Evolutionary conservation across 2,113 vertebrate species (phyloP).

Genomic region (Amia ocellicauda): DNA sequence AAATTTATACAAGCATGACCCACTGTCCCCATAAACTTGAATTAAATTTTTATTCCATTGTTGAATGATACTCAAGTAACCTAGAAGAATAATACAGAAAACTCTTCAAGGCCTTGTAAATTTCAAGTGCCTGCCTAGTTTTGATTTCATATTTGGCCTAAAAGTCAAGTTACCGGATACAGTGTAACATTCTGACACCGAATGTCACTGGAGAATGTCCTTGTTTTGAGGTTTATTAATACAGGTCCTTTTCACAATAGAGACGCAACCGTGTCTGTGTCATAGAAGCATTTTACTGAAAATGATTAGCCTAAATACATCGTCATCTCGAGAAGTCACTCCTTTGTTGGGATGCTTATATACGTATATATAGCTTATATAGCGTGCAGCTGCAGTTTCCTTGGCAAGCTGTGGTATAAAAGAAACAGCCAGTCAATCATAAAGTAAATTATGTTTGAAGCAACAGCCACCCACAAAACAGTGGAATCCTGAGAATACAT

Average conservation of each 20-base stretch:
- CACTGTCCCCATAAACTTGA: conserved; percentile 46
- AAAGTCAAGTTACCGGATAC: background rate
- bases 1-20: conserved; percentile 50
- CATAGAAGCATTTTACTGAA: background rate
- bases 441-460: no score
- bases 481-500: no score
- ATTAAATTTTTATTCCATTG: conserved; percentile 46
- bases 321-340: no score
- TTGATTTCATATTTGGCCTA: background rate
- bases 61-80: conserved; percentile 49
- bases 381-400: no score
- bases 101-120: background rate
- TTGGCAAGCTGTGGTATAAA: no score
- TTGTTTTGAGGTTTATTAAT: background rate
- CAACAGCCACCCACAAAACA: no score
- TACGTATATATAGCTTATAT: no score
- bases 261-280: background rate
- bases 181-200: background rate
- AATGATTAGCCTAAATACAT: no score
- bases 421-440: no score
- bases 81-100: conserved; percentile 28
- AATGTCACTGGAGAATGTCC: background rate
- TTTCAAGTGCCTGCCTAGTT: background rate
- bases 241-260: background rate
- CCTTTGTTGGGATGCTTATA: no score